These are phyloP conservation scores for Agonopterix alstromeriana DNA, from an alignment of 2,888 invertebrate species.

Conservation along the genomic window DNA sequence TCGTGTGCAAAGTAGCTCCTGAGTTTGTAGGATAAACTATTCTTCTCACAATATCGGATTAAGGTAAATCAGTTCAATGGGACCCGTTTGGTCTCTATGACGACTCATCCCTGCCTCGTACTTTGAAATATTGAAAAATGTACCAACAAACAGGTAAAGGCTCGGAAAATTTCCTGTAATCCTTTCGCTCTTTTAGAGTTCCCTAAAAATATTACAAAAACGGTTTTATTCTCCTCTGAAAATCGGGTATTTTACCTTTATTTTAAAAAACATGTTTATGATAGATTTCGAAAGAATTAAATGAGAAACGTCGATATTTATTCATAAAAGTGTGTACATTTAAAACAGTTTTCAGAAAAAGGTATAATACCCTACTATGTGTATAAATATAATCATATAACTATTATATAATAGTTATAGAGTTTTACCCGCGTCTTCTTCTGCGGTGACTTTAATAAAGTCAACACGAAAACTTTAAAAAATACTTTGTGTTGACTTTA, in stretches of 20 bases:
- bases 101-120: slow-evolving; percentile 40
- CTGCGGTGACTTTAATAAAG: not conserved
- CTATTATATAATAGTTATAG: too few species aligned
- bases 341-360: too few species aligned
- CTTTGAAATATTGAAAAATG: slow-evolving; percentile 19
- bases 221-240: not conserved
- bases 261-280: too few species aligned
- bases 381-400: too few species aligned
- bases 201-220: not conserved
- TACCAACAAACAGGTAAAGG: slow-evolving; percentile 18
- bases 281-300: too few species aligned
- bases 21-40: slow-evolving; percentile 58
- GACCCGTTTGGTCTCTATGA: slow-evolving; percentile 56
- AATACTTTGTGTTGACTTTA: not conserved
- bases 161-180: slow-evolving; percentile 26
- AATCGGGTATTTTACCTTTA: too few species aligned
- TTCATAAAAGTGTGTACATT: too few species aligned
- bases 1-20: slow-evolving; percentile 37
- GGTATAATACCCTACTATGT: too few species aligned
- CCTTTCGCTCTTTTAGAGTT: slow-evolving; percentile 16
- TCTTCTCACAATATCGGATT: slow-evolving; percentile 61
- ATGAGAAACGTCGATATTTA: too few species aligned
- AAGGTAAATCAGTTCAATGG: slow-evolving; percentile 60
- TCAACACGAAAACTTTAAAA: not conserved
- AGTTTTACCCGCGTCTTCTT: too few species aligned